Evolutionary conservation across 2,888 invertebrate genomes (phyloP).

Genomic region (Melieria omissa): DNA sequence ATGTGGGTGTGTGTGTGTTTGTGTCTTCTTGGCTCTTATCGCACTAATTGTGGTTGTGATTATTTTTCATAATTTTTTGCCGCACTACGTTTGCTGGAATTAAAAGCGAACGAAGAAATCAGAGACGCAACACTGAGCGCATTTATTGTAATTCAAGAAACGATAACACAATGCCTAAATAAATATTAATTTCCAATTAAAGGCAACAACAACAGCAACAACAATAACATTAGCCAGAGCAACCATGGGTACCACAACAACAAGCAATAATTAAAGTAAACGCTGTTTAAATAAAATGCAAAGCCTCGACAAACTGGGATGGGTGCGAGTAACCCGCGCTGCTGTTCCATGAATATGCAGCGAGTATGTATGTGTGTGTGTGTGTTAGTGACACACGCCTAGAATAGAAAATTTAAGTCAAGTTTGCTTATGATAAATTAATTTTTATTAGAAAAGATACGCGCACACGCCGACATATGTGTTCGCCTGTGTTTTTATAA

Average conservation of each 20-base stretch:
- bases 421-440: conserved; percentile 25
- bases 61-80: neutral
- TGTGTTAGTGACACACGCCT: neutral
- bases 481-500: neutral
- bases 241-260: neutral
- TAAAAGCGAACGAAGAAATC: neutral
- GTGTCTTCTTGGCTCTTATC: conserved; percentile 13
- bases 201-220: conserved; percentile 26
- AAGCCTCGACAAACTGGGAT: neutral
- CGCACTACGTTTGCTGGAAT: neutral
- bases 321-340: neutral
- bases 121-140: neutral
- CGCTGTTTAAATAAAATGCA: conserved; percentile 12
- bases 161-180: conserved; percentile 51
- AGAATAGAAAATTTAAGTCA: neutral
- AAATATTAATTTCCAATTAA: conserved; percentile 60
- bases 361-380: neutral
- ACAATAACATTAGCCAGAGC: neutral
- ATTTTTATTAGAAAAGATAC: conserved; percentile 7
- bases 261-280: conserved; percentile 23
- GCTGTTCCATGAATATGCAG: neutral
- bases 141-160: conserved; percentile 34
- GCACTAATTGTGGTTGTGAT: conserved; percentile 22
- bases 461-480: neutral
- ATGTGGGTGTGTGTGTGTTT: neutral